Base-by-base conservation (phyloP, 37 sponge, comb jelly and placozoan genomes). In the Amphimedon queenslandica region DNA sequence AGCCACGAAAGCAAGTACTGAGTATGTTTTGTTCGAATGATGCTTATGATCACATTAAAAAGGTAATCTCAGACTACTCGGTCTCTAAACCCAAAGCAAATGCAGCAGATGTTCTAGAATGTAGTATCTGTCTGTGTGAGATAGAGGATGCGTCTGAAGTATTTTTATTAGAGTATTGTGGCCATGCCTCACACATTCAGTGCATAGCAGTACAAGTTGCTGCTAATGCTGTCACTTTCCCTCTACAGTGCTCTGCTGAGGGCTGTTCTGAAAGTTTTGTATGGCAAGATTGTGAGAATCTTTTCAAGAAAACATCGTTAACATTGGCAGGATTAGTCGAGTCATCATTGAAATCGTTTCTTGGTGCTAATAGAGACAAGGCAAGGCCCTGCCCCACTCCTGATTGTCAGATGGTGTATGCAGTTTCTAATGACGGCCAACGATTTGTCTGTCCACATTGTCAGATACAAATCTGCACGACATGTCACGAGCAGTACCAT, bases 201-300 rank as follows among this genome's bases (percentile, higher is more conserved):
- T 89, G 90, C 56, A 75, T 89, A 31, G 24, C 63, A 58, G 28
- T 65, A 11, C 90, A 89, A 27, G 11, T 83, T 0, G 31, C 74
- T 36, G 42, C 85, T 41, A 70, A 56, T 34, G 27, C 85, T 51
- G 32, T 77, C 20, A 74, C 66, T 1, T 75, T 89, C 53, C 90
- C 90, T 13, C 37, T 89, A 13, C n/a, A 16, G 16, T 89, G 90
- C 83, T 84, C 90, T 35, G 71, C 73, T 47, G 84, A 84, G 25
- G 74, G 39, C 11, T 89, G 90, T 70, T 40, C 23, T 27, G n/a
- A 80, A 37, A 56, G 30, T 39, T 80, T 89, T 70, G 84, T 89
- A 16, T 75, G 75, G 81, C 77, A 83, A 75, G 90, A 89, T 40
- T 89, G 78, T 67, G 61, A 65, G n/a, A 80, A 79, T 75, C 64